Base-by-base conservation (phyloP, 1,140 invertebrate genomes). In the Sitobion miscanthi region DNA sequence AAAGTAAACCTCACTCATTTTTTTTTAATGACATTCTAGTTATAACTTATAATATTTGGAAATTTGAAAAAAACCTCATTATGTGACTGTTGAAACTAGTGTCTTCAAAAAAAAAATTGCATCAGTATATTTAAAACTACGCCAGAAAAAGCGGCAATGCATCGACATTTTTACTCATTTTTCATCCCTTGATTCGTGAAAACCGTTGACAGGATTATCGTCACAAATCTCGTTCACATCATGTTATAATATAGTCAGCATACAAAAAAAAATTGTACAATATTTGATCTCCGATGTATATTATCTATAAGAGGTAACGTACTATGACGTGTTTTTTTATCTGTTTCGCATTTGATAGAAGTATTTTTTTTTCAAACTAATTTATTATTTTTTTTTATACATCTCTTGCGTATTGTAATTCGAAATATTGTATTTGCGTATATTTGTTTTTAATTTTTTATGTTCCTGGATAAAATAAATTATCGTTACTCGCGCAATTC, bases 381-480 rank as follows among this genome's bases (percentile, higher is more conserved):
- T 47, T 89, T 38, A 54, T 89, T 54, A 21, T 88, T 88, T 35
- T 89, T 30, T 47, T 45, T 17, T 86, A 38, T 7, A 2, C 35
- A 83, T 83, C n/a, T 77, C 62, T 77, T 83, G 82, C n/a, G 21
- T 83, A 23, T 83, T 23, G 8, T 23, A 42, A 83, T 83, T 85
- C 42, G 8, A 49, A 47, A 87, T 88, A 89, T n/a, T 47, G 21
- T 86, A 86, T 47, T 47, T 49, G 25, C 38, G 21, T 85, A 42
- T 89, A 35, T 52, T 89, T 89, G n/a, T 89, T 89, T 88, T 52
- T 52, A 35, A 52, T 52, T 88, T 52, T 54, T 54, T 88, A 49
- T 45, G 9, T 45, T 86, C 20, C 23, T 86, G 42, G 2, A 45
- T 8, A 86, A 86, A 86, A 86, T 86, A 86, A 38, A 45, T 88